Evolutionary conservation across 2,797 vertebrate genomes (phyloP).

Genomic region (Novumbra hubbsi): DNA sequence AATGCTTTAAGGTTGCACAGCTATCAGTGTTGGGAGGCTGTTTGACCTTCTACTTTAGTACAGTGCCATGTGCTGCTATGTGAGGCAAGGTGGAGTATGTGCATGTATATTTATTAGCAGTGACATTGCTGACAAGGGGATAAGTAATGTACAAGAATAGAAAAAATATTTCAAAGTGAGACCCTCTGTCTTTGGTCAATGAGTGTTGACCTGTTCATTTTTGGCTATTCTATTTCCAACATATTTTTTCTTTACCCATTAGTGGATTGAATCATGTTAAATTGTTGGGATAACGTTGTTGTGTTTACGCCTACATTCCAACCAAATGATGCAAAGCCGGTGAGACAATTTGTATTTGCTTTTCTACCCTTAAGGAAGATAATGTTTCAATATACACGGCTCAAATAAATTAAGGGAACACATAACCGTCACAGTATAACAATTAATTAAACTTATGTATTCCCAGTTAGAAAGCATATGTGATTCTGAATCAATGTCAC

Average conservation of each 20-base stretch:
- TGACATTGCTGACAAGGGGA: slow-evolving; percentile 27
- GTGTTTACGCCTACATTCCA: background rate
- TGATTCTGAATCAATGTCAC: no score
- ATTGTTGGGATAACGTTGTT: no score
- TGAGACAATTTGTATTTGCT: background rate
- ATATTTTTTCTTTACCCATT: background rate
- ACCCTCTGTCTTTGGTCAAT: background rate
- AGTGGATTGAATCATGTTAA: no score
- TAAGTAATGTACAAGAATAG: slow-evolving; percentile 31
- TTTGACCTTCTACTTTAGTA: slow-evolving; percentile 34
- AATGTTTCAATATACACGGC: background rate
- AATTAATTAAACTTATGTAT: no score
- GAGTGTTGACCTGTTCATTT: slow-evolving; percentile 32
- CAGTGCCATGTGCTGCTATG: slow-evolving; percentile 6
- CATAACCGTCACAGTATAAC: no score
- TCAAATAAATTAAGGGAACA: no score
- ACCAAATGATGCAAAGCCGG: background rate
- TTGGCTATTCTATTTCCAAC: slow-evolving; percentile 2
- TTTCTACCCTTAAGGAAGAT: background rate
- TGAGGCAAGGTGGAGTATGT: slow-evolving; percentile 16
- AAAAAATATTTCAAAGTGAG: slow-evolving; percentile 26
- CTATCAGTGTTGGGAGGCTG: slow-evolving; percentile 30
- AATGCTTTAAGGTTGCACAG: background rate
- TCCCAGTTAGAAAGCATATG: no score
- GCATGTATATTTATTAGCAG: slow-evolving; percentile 38